Evolutionary conservation across 2,888 invertebrate species (phyloP), one percentile per base, ranked within the genome.

Genomic region (Argyresthia goedartella): DNA sequence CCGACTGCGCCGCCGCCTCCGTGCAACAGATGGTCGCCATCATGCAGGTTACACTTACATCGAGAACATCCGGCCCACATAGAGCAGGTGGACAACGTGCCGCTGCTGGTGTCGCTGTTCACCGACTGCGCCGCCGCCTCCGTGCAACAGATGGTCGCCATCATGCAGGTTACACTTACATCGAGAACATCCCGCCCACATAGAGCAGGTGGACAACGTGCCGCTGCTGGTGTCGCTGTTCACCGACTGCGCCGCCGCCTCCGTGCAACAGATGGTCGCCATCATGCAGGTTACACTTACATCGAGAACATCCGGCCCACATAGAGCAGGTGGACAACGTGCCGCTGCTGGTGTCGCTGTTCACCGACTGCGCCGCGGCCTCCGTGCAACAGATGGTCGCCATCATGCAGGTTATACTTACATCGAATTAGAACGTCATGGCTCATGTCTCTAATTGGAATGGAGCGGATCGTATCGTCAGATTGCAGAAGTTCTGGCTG

Each of bases 261-360:
- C 95, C 11, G 97, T 97, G 0, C 89, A 92, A 35, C 94, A 95
- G 77, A 99, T 99, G 99, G 81, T 95, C 56, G 90, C 91, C 63
- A 98, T 99, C 54, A 98, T 99, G 97, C 84, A 82, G 77, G 51
- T 81, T n/a, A n/a, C n/a, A n/a, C n/a, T n/a, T n/a, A n/a, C 49
- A 98, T 99, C 61, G 96, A 97, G 67, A 97, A 98, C 76, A 98
- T 99, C 62, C 91, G 98, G n/a, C n/a, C 0, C 98, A 98, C 77
- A 91, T 99, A 60, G 95, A 96, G 71, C 90, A 93, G 60, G 96
- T 99, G 51, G 99, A 99, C 84, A 99, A 99, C 85, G 99, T 99
- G 50, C 99, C 99, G 4, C 85, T 99, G 35, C 89, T 98, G 52
- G 99, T 99, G 14, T 98, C 98, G 0, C 89, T 99, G 10, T 99